Conservation (phyloP, 1,140 invertebrate genomes). For the Argopecten irradians region DNA sequence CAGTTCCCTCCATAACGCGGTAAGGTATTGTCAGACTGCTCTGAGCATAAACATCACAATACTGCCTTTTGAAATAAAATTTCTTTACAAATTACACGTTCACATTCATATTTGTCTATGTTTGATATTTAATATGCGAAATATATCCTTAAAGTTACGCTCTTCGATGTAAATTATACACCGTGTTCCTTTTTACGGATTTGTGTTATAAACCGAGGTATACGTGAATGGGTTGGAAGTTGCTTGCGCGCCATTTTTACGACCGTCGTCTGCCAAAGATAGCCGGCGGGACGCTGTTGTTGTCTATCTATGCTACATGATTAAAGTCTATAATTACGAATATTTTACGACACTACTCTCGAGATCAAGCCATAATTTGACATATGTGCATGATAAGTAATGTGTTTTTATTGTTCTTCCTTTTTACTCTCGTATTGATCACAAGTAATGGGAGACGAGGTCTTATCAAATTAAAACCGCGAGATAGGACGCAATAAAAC, state of each 20-base stretch:
- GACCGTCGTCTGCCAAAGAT: conserved; percentile 11
- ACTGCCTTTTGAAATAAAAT: not conserved
- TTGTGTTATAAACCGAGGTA: not conserved
- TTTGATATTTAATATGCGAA: not conserved
- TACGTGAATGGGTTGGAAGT: not conserved
- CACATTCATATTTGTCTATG: not conserved
- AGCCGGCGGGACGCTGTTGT: conserved; percentile 2
- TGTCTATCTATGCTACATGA: not conserved
- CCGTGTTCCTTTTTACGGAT: not conserved
- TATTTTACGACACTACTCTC: not conserved
- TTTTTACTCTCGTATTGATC: conserved; percentile 1
- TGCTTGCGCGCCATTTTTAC: conserved; percentile 15
- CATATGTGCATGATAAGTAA: conserved; percentile 18
- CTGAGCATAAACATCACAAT: not conserved
- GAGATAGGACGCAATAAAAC: not conserved
- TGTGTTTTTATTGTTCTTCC: conserved; percentile 11
- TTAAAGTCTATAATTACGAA: conserved; percentile 12
- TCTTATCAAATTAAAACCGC: not conserved
- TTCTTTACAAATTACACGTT: not conserved
- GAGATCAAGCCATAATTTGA: not conserved
- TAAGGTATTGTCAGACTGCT: not conserved
- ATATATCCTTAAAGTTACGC: not conserved
- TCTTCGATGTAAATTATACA: not conserved
- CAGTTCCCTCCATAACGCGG: not conserved
- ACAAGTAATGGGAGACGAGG: not conserved